Evolutionary conservation across 2,113 vertebrate species (phyloP).

Genomic region (Narcine bancroftii): DNA sequence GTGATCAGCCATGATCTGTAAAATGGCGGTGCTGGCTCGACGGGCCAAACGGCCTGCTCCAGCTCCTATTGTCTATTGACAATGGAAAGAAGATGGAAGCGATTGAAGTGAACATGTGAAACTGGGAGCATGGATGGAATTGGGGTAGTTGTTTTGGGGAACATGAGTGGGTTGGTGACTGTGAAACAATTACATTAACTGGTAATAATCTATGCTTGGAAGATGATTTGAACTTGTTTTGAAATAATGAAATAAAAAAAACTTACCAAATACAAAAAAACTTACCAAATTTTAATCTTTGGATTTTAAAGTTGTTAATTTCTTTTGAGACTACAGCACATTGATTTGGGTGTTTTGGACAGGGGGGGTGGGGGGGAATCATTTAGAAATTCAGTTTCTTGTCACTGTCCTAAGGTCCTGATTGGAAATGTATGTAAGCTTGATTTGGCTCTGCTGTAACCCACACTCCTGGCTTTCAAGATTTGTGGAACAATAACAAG

Average conservation of each 20-base stretch:
- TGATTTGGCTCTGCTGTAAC: background rate
- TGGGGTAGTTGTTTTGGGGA: background rate
- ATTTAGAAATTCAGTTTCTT: background rate
- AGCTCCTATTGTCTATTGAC: too few species aligned
- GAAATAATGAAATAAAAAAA: background rate
- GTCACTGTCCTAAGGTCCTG: background rate
- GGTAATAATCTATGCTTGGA: background rate
- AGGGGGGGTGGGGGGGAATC: background rate
- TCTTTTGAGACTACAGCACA: background rate
- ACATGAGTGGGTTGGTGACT: background rate
- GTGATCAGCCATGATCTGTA: too few species aligned
- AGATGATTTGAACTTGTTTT: background rate
- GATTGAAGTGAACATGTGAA: background rate
- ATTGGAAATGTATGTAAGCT: background rate
- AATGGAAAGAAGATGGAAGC: background rate
- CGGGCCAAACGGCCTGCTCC: too few species aligned
- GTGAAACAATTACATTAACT: background rate
- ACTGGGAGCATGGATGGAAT: background rate
- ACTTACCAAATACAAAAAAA: background rate
- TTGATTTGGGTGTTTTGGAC: background rate
- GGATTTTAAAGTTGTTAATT: background rate
- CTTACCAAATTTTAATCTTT: background rate
- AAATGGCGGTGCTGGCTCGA: too few species aligned
- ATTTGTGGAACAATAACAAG: background rate
- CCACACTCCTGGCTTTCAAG: background rate